Conservation (phyloP, 2,888 invertebrate species). For the Mythimna loreyi region DNA sequence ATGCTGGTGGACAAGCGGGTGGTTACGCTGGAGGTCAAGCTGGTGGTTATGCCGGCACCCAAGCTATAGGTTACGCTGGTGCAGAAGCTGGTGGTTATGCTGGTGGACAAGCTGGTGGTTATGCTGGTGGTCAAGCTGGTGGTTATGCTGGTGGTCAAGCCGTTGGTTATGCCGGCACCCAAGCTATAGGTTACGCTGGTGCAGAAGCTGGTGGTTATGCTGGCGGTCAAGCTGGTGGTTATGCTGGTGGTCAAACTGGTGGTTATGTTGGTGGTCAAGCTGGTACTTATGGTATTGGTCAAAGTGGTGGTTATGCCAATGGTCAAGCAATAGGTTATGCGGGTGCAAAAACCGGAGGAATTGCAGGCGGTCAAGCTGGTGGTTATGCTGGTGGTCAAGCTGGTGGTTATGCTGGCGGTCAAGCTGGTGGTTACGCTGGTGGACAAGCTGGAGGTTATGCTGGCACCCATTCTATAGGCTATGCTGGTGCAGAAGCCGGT, state of each 20-base stretch:
- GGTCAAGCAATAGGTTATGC: neutral
- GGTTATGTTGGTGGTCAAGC: neutral
- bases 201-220: constrained; percentile 4
- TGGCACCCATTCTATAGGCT: neutral
- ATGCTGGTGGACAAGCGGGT: neutral
- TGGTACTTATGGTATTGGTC: neutral
- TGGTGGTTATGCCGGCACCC: neutral
- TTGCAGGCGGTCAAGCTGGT: neutral
- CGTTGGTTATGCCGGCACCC: neutral
- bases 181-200: neutral
- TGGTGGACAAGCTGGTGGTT: neutral
- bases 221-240: neutral
- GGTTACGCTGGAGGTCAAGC: neutral
- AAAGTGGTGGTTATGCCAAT: neutral
- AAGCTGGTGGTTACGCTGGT: neutral
- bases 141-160: neutral
- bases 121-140: neutral
- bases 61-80: neutral
- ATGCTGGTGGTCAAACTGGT: neutral
- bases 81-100: neutral
- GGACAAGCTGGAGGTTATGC: neutral
- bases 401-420: neutral
- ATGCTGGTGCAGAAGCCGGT: neutral
- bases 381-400: constrained; percentile 1
- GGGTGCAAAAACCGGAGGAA: neutral